Conservation (phyloP, 2,113 vertebrate genomes). For the Archilochus colubris region DNA sequence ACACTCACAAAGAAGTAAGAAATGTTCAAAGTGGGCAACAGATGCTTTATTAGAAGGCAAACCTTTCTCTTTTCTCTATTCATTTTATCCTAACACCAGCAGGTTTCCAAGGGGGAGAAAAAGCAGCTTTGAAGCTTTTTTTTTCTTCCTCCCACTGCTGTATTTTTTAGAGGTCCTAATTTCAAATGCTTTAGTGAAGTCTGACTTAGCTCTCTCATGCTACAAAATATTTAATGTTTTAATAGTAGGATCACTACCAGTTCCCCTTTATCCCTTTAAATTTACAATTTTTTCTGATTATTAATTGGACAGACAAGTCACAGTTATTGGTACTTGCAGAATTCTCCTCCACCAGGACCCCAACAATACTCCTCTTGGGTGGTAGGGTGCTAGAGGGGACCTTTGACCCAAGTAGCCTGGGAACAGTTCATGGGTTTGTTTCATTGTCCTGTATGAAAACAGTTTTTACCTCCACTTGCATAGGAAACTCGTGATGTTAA, state of each 20-base stretch:
- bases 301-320: conserved; percentile 36
- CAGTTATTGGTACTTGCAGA: background rate
- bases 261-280: background rate
- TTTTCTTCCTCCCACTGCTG: conserved; percentile 14
- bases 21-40: conserved; percentile 82
- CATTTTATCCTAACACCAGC: conserved; percentile 75
- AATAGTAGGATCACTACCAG: background rate
- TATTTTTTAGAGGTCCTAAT: conserved; percentile 51
- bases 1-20: conserved; percentile 79
- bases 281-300: conserved; percentile 15
- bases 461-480: background rate
- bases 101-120: conserved; percentile 76
- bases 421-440: background rate
- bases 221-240: conserved; percentile 49
- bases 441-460: background rate
- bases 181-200: conserved; percentile 54
- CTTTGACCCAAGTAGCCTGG: conserved; percentile 36
- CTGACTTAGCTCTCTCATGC: conserved; percentile 50
- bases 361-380: conserved; percentile 24
- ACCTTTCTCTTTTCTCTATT: conserved; percentile 68
- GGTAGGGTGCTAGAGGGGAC: background rate
- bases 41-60: conserved; percentile 80
- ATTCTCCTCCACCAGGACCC: background rate
- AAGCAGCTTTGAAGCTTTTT: conserved; percentile 77
- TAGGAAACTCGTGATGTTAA: background rate